These are phyloP conservation scores for Python bivittatus DNA, from an alignment of 2,113 vertebrate genomes.

Conservation along the genomic window DNA sequence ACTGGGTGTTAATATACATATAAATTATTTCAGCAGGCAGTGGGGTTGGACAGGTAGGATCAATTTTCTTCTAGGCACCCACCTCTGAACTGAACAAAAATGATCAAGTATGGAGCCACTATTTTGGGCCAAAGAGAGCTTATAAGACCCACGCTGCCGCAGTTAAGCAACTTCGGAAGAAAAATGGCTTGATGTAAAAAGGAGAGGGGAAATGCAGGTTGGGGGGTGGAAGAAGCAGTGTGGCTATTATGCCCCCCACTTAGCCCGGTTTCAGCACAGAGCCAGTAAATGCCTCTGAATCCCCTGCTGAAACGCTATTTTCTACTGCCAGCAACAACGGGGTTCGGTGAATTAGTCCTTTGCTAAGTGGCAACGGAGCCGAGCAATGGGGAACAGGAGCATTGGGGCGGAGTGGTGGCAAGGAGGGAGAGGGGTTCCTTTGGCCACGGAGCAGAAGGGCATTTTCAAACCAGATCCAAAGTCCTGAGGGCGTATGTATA, in stretches of 20 bases:
- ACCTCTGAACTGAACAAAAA: background rate
- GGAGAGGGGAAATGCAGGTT: background rate
- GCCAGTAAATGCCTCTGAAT: background rate
- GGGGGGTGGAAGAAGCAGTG: background rate
- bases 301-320: slow-evolving; percentile 5
- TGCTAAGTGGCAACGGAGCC: background rate
- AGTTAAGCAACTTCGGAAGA: rapidly evolving
- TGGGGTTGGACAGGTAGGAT: background rate
- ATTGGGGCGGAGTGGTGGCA: background rate
- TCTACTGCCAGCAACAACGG: background rate
- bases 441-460: background rate
- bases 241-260: background rate
- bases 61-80: background rate
- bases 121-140: background rate
- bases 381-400: background rate
- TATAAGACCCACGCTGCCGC: rapidly evolving
- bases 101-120: background rate
- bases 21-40: background rate
- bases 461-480: background rate
- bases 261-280: background rate
- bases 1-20: background rate
- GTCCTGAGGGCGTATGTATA: background rate
- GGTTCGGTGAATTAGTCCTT: background rate
- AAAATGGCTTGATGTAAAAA: rapidly evolving
- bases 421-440: background rate